phyloP scores from a whole-genome alignment of 2,113 vertebrate species.

The Etia nguti region DNA sequence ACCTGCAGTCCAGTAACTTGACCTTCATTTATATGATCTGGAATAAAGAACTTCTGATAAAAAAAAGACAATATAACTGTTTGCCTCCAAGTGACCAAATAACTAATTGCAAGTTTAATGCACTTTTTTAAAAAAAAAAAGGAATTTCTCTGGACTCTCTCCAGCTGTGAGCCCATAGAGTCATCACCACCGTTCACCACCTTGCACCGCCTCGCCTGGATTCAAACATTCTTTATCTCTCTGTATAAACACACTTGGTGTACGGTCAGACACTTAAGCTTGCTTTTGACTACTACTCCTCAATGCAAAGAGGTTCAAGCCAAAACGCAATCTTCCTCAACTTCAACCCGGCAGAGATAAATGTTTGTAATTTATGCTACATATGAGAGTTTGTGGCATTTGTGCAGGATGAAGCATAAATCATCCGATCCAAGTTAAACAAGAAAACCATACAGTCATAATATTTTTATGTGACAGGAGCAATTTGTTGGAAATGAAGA shows the following conservation, averaged over 20 bases:
- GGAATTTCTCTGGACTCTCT: background rate
- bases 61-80: background rate
- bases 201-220: background rate
- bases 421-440: background rate
- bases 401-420: background rate
- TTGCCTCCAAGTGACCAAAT: background rate
- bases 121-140: background rate
- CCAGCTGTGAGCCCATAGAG: background rate
- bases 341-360: background rate
- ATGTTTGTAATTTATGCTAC: background rate
- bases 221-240: background rate
- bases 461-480: background rate
- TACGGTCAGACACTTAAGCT: background rate
- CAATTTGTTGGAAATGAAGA: constrained; percentile 7
- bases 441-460: background rate
- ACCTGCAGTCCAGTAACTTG: background rate
- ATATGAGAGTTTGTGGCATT: background rate
- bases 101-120: background rate
- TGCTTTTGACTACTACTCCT: background rate
- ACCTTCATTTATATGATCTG: background rate
- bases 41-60: background rate
- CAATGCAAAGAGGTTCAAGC: background rate
- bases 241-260: background rate
- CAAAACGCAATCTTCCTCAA: background rate
- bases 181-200: background rate